Conservation (phyloP, 2,888 invertebrate genomes). For the Dicranocentrus wangi region DNA sequence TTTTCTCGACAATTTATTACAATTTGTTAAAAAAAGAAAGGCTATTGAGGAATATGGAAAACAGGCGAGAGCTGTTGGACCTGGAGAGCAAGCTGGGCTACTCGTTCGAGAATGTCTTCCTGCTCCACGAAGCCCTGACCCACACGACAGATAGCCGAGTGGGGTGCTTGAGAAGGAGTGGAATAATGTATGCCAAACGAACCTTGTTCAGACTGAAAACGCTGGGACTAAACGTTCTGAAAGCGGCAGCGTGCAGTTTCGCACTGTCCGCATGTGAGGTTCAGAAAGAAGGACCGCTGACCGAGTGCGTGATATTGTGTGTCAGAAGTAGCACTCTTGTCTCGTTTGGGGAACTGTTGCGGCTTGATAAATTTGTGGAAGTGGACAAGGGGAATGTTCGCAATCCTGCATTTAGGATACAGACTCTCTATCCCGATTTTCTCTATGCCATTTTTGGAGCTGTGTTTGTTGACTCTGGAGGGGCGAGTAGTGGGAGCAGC, state of each 20-base stretch:
- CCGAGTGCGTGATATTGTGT: not conserved
- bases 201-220: not conserved
- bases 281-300: not conserved
- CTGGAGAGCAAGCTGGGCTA: not conserved
- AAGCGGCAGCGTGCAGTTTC: not conserved
- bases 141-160: not conserved
- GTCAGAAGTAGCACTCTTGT: not conserved
- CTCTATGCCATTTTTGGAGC: constrained; percentile 31
- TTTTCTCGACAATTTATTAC: no score
- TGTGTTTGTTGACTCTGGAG: constrained; percentile 16
- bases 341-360: not conserved
- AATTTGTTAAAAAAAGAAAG: no score
- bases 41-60: no score
- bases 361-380: not conserved
- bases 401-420: not conserved
- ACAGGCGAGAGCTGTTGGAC: not conserved
- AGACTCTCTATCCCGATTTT: not conserved
- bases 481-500: not conserved
- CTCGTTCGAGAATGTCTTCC: not conserved
- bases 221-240: constrained; percentile 2
- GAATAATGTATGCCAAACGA: not conserved
- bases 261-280: not conserved
- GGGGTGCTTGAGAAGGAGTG: not conserved
- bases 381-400: not conserved
- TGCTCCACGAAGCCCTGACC: constrained; percentile 16